Conservation (phyloP, 2,113 vertebrate genomes). For the Campylorhamphus procurvoides region DNA sequence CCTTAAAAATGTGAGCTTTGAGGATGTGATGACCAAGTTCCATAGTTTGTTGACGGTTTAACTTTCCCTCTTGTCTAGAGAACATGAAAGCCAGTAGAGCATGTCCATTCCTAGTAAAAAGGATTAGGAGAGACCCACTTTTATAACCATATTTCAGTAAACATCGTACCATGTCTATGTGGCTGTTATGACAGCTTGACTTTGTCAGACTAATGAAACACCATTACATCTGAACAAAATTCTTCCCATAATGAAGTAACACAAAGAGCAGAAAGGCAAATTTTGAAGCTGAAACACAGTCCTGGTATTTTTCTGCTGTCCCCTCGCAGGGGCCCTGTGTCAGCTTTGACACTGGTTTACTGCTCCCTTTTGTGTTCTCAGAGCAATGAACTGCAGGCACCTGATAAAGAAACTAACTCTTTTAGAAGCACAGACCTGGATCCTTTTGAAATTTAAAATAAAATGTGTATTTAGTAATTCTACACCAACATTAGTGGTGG, state of each 20-base stretch:
- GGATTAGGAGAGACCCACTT: neutral
- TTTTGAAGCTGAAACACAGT: neutral
- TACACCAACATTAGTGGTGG: neutral
- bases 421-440: neutral
- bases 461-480: neutral
- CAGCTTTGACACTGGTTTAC: neutral
- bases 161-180: neutral
- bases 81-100: slow-evolving; percentile 98
- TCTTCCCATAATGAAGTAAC: neutral
- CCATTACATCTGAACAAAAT: neutral
- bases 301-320: neutral
- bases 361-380: neutral
- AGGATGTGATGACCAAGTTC: slow-evolving; percentile 98
- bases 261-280: neutral
- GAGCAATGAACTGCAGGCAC: neutral
- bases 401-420: neutral
- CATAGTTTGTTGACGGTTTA: slow-evolving; percentile 98
- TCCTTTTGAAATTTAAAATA: neutral
- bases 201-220: neutral
- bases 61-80: slow-evolving; percentile 94
- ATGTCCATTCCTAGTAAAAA: slow-evolving; percentile 86
- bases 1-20: slow-evolving; percentile 99
- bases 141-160: neutral
- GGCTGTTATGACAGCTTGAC: neutral
- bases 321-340: neutral